A percentile compares a stretch with the other conserved stretches of the same genome.
Conservation (phyloP, 2,888 invertebrate species). For the Liopterus haemorrhoidalis region DNA sequence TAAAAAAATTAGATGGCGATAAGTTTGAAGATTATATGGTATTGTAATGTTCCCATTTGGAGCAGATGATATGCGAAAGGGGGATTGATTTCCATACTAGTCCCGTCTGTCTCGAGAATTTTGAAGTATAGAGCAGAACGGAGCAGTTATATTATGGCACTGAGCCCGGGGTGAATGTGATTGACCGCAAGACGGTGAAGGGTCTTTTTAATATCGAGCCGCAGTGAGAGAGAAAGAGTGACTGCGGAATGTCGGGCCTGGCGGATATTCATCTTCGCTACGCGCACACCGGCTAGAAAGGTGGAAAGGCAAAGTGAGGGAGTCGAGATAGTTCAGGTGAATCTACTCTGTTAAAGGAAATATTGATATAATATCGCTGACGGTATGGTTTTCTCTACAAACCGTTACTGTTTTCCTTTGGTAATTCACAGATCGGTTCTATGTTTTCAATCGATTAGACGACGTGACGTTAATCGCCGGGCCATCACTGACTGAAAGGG, state of each 20-base stretch:
- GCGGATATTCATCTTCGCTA: neutral
- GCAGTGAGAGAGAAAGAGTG: neutral
- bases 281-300: no score
- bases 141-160: no score
- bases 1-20: no score
- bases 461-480: constrained; percentile 20
- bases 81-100: constrained; percentile 21
- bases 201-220: neutral
- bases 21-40: no score
- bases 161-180: neutral
- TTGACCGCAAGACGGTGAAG: neutral
- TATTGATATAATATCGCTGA: constrained; percentile 32
- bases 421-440: constrained; percentile 21
- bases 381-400: constrained; percentile 27
- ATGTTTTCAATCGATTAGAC: constrained; percentile 30
- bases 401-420: constrained; percentile 27
- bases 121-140: no score
- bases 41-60: constrained; percentile 14
- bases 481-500: neutral
- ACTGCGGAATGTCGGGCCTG: neutral
- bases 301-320: no score
- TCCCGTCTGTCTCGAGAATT: constrained; percentile 5
- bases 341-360: constrained; percentile 26
- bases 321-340: no score
- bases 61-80: constrained; percentile 11